Evolutionary conservation across 2,888 invertebrate genomes (phyloP), one percentile per base, ranked within the genome.

Genomic region (Zygothrica quintamaculata): DNA sequence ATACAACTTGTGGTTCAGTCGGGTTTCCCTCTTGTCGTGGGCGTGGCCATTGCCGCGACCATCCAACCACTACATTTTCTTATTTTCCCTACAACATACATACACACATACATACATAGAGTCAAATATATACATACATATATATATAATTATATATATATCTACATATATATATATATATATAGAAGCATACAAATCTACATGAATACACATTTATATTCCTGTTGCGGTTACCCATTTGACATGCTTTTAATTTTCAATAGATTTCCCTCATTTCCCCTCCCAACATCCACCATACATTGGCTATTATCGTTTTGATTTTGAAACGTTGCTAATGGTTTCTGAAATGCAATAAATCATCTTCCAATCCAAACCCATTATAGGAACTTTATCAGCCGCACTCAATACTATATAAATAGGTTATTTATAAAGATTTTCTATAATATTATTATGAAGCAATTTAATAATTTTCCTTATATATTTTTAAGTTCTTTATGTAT

Each of bases 221-320:
- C 33, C 42, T 57, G 59, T 51, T 70, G 65, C 37, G 70, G 74
- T 74, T 80, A 53, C 50, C 58, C 65, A 61, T 70, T 78, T 74
- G 84, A 80, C 74, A 84, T 84, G 66, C 74, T 80, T 84, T 84
- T 84, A 84, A 84, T 84, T 81, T 74, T 74, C 64, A 57, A 55
- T 64, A 51, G 57, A 61, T 44, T 50, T 53, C 40, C 51, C 15
- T 15, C 12, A 15, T 16, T n/a, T 9, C 25, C 18, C 18, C 18
- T 22, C 18, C 18, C 2, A 2, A 22, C 18, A 22, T 33, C 7
- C 31, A 13, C 15, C 52, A 50, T 53, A n/a, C n/a, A 48, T 46
- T 58, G 55, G 40, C 56, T 44, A 46, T 57, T 61, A 43, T 55
- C 34, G 70, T 18, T 64, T 65, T 56, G 34, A 61, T 62, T 75